Conservation (phyloP, 1,140 invertebrate species). For the Acyrthosiphon pisum region DNA sequence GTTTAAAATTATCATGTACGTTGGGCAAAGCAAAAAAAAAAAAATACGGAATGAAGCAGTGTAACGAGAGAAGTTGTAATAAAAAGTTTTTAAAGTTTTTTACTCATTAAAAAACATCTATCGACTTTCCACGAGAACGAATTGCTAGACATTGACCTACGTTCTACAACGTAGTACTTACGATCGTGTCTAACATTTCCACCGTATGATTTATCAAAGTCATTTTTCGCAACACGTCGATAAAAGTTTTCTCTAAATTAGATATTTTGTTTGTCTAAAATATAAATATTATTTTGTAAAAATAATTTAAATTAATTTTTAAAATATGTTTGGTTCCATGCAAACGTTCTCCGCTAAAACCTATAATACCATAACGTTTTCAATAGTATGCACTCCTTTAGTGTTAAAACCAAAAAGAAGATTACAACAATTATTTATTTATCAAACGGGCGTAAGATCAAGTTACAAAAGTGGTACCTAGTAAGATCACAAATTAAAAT, state of each 20-base stretch:
- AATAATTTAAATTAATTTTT: background rate
- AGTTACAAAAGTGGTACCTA: too few species aligned
- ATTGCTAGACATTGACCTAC: background rate
- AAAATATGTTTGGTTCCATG: background rate
- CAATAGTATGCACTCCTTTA: background rate
- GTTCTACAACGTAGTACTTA: accelerated
- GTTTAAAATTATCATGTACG: conserved; percentile 23
- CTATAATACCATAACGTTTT: background rate
- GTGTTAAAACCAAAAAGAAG: background rate
- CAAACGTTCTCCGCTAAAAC: background rate
- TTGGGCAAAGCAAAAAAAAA: background rate
- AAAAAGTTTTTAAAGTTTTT: background rate
- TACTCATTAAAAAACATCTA: conserved; percentile 10
- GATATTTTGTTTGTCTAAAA: background rate
- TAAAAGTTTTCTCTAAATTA: background rate
- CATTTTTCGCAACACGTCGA: background rate
- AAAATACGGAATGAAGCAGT: background rate
- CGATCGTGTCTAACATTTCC: background rate
- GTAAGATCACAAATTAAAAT: too few species aligned
- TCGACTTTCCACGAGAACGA: background rate
- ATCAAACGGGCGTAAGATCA: too few species aligned
- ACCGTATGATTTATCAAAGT: background rate
- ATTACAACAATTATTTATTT: background rate
- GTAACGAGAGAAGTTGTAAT: background rate
- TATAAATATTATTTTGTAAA: background rate